Conservation (phyloP, 2,888 invertebrate genomes). For the Teleogryllus oceanicus region DNA sequence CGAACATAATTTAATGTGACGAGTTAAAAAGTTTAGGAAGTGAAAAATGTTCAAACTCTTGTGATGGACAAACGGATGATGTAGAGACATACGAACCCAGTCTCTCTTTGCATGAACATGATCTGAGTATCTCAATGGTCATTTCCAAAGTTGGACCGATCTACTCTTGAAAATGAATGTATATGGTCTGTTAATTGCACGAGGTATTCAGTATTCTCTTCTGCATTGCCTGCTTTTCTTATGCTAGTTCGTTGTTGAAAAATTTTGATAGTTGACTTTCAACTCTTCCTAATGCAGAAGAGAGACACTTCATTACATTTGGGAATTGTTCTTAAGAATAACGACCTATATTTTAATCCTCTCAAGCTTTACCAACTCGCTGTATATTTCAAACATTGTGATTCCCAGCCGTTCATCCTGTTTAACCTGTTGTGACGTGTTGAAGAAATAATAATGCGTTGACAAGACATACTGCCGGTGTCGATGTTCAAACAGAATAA, state of each 20-base stretch:
- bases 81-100: too few relatives aligned
- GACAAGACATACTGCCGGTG: neutral
- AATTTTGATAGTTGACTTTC: neutral
- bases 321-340: neutral
- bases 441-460: neutral
- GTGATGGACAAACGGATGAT: too few relatives aligned
- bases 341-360: neutral
- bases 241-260: constrained; percentile 9
- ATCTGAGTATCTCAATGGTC: too few relatives aligned
- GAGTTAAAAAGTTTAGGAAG: too few relatives aligned
- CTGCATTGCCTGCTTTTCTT: neutral
- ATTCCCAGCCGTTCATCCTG: neutral
- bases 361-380: neutral
- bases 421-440: neutral
- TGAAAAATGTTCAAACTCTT: too few relatives aligned
- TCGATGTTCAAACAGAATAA: neutral
- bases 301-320: neutral
- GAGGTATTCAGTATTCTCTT: constrained; percentile 6
- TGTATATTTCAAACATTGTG: neutral
- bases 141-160: too few relatives aligned
- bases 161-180: neutral
- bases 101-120: too few relatives aligned
- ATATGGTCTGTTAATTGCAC: neutral
- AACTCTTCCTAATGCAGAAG: neutral
- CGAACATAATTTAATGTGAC: too few relatives aligned